A percentile compares a stretch with the other conserved stretches of the same genome.
Conservation (phyloP, 2,888 invertebrate species). For the Epinotia brunnichana region DNA sequence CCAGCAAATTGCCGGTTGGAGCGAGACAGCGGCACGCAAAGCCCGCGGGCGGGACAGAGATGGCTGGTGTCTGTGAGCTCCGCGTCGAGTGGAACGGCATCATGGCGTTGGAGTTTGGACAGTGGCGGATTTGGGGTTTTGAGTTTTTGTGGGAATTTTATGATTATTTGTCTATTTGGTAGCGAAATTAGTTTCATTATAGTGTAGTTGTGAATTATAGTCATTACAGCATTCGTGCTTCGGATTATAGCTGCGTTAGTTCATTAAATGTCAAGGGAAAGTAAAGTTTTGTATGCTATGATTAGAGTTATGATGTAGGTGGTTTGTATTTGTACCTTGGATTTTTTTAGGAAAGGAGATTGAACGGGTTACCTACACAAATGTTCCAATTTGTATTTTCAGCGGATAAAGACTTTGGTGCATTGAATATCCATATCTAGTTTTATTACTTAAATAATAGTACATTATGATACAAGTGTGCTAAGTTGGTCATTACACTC, state of each 20-base stretch:
- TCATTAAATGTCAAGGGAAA: conserved; percentile 4
- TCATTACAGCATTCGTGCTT: background rate
- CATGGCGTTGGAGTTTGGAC: conserved; percentile 50
- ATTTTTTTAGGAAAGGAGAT: too few species aligned
- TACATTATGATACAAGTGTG: too few species aligned
- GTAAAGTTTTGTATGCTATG: background rate
- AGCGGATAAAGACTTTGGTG: too few species aligned
- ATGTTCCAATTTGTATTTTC: too few species aligned
- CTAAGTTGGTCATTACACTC: too few species aligned
- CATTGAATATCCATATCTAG: too few species aligned
- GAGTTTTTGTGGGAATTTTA: conserved; percentile 61
- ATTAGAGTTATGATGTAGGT: background rate
- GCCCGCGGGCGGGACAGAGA: conserved; percentile 10
- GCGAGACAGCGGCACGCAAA: conserved; percentile 43
- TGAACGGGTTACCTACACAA: too few species aligned
- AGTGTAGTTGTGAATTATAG: background rate
- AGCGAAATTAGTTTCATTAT: conserved; percentile 1
- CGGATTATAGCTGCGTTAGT: background rate
- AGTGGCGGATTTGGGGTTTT: conserved; percentile 69
- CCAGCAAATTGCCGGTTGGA: conserved; percentile 72
- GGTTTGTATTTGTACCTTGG: too few species aligned
- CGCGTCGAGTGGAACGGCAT: conserved; percentile 50
- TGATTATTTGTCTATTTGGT: background rate
- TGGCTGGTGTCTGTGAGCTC: conserved; percentile 8
- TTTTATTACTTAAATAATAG: too few species aligned